Conservation (phyloP, 2,797 vertebrate species). For the Bradypus variegatus region DNA sequence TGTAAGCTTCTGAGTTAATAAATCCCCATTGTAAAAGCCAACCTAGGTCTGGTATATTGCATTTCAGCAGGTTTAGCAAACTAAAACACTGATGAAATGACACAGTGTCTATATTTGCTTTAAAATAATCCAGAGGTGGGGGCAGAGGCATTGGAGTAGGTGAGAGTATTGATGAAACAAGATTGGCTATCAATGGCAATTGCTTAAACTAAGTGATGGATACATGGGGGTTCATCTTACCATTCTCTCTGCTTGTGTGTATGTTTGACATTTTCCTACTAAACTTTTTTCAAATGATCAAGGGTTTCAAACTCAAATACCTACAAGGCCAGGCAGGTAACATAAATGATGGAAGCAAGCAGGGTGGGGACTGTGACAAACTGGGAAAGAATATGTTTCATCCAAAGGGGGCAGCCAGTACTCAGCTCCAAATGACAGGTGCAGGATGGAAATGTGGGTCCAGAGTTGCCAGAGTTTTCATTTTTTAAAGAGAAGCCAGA, state of each 20-base stretch:
- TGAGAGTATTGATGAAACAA: not conserved
- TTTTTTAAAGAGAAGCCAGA: slow-evolving; percentile 6
- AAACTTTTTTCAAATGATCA: not conserved
- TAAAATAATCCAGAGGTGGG: not conserved
- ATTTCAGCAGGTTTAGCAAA: too few species aligned
- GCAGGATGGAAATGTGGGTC: not conserved
- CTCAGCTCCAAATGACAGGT: not conserved
- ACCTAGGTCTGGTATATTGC: too few species aligned
- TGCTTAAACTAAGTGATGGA: not conserved
- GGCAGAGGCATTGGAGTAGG: not conserved
- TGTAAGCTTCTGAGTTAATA: too few species aligned
- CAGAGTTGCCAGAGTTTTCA: not conserved
- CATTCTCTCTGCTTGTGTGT: not conserved
- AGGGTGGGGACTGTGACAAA: not conserved
- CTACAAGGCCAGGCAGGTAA: not conserved
- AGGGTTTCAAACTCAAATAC: not conserved
- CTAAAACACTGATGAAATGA: not conserved
- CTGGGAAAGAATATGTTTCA: not conserved
- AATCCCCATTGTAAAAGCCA: too few species aligned
- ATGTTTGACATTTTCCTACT: not conserved
- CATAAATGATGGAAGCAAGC: not conserved
- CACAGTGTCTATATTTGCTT: not conserved
- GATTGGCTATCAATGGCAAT: not conserved
- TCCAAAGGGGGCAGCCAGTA: not conserved
- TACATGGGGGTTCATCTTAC: not conserved